Evolutionary conservation across 2,888 invertebrate genomes (phyloP), one percentile per base, ranked within the genome.

Genomic region (Bembecia ichneumoniformis): DNA sequence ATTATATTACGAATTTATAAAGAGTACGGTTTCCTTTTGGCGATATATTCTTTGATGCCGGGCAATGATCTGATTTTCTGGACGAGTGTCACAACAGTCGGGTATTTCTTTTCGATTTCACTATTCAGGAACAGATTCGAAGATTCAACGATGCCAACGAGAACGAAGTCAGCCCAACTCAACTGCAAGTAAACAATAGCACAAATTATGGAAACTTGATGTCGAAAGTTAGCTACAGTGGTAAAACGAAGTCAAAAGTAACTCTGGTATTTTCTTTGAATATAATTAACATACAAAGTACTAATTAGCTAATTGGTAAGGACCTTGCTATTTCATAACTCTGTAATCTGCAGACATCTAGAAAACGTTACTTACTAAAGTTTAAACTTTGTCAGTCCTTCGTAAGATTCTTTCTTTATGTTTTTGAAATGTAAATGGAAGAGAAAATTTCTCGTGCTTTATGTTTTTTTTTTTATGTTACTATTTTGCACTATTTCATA

Each of bases 141-240:
- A 0, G 73, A 61, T 50, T 86, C 86, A 0, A 82, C 61, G 36
- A 82, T 66, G 0, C 77, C 80, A 5, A 78, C 68, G 0, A 84
- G 60, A 14, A 80, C 53, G 53, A 83, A 82, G 54, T 86, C 86
- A 3, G 71, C 82, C 84, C 84, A 86, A 49, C 71, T 69, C 20
- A 82, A 49, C 83, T 83, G 64, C 17, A 68, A 66, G 40, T 13
- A 40, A 46, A 52, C 9, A 28, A 28, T 9, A 40, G 28, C 28
- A 7, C 28, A 28, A 28, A 28, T 28, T 28, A 28, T 28, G 28
- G 9, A 7, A 28, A 28, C 28, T 9, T 28, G 28, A 28, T 28
- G 28, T 9, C 17, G 0, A 34, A 50, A 50, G 15, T 20, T n/a
- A 20, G 3, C 17, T 36, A 28, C 28, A 9, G 28, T 28, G 28